Percentiles rank a stretch among this genome's conserved stretches.
phyloP scores from a whole-genome alignment of 2,797 vertebrate genomes.

The Semotilus atromaculatus region DNA sequence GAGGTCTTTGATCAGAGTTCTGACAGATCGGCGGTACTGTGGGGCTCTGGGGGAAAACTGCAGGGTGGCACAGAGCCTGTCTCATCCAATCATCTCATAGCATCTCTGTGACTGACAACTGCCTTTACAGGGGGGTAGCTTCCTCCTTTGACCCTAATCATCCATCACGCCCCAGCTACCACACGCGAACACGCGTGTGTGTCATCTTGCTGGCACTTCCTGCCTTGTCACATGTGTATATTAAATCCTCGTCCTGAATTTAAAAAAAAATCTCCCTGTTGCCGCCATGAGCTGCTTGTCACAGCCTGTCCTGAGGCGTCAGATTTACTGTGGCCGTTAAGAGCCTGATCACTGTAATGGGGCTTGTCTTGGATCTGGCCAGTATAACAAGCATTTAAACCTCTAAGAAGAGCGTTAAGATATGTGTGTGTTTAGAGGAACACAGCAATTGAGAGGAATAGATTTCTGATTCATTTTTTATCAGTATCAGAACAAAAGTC shows the following conservation, averaged over 20 bases:
- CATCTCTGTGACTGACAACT: conserved; percentile 48
- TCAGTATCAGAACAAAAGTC: conserved; percentile 32
- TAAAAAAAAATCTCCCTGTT: not conserved
- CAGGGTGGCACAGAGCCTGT: conserved; percentile 38
- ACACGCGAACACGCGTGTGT: not conserved
- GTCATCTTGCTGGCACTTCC: conserved; percentile 8
- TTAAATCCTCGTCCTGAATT: conserved; percentile 20
- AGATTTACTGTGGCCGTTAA: conserved; percentile 31
- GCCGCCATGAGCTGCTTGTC: not conserved
- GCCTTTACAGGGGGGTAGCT: conserved; percentile 14
- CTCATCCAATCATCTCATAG: conserved; percentile 24
- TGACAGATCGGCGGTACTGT: conserved; percentile 52
- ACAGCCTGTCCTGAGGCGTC: conserved; percentile 5
- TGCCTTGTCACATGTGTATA: not conserved
- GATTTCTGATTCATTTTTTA: conserved; percentile 43
- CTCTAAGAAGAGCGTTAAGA: not conserved
- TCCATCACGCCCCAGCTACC: not conserved
- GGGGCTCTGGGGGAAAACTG: conserved; percentile 32
- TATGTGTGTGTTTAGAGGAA: conserved; percentile 39
- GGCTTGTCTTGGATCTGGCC: conserved; percentile 25
- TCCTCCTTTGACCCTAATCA: conserved; percentile 30
- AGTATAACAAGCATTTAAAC: conserved; percentile 17
- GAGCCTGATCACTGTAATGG: conserved; percentile 8
- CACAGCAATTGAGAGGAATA: conserved; percentile 40
- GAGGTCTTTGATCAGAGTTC: not conserved